Evolutionary conservation across 1,140 invertebrate genomes (phyloP).

Genomic region (Ostrea denselamellosa): DNA sequence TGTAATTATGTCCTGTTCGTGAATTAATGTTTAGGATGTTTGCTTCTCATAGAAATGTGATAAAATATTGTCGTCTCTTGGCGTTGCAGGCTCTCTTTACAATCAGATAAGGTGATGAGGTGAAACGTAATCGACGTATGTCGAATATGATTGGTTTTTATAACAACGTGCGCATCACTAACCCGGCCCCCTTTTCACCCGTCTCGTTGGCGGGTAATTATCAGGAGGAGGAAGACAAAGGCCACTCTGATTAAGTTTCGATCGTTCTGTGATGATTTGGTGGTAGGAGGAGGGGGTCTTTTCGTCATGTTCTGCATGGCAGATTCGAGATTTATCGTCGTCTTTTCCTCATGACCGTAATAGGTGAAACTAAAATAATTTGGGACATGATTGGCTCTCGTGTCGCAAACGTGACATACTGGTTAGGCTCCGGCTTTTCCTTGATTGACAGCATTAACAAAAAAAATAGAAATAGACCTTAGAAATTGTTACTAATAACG

Average conservation of each 20-base stretch:
- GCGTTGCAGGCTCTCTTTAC: conserved; percentile 13
- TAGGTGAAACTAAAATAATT: conserved; percentile 28
- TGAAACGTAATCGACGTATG: conserved; percentile 16
- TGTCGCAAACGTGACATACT: background rate
- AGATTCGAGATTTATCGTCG: conserved; percentile 1
- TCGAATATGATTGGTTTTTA: conserved; percentile 24
- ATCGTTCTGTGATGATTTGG: background rate
- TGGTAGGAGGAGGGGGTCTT: background rate
- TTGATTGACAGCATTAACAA: background rate
- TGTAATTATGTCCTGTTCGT: background rate
- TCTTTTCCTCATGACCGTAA: background rate
- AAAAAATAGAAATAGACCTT: background rate
- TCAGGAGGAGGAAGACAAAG: conserved; percentile 23
- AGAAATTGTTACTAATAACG: background rate
- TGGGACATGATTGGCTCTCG: background rate
- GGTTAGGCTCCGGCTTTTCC: background rate
- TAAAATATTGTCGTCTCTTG: conserved; percentile 17
- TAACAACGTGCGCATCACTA: conserved; percentile 17
- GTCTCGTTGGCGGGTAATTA: conserved; percentile 31
- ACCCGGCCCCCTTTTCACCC: conserved; percentile 15
- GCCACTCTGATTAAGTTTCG: background rate
- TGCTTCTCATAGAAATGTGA: conserved; percentile 25
- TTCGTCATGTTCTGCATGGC: background rate
- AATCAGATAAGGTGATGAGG: conserved; percentile 2
- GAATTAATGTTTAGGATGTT: background rate